Evolutionary conservation across 2,888 invertebrate genomes (phyloP).

Genomic region (Hedychridium roseum): DNA sequence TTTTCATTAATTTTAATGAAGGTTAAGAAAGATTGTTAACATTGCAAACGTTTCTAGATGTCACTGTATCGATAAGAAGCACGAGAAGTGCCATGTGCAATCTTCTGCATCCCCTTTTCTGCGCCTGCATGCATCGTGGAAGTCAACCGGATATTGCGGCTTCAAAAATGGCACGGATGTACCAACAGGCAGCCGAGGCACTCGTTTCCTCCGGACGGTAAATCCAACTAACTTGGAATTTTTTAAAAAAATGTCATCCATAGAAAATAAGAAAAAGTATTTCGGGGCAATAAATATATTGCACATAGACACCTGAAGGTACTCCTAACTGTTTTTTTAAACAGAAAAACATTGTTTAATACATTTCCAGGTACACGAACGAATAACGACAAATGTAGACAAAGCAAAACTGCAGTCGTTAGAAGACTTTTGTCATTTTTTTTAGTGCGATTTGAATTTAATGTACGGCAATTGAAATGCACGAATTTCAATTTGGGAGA

Average conservation of each 20-base stretch:
- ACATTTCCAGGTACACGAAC: no score
- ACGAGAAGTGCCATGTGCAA: slow-evolving; percentile 72
- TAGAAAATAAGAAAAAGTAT: not conserved
- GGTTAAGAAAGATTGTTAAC: no score
- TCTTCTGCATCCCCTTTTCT: slow-evolving; percentile 77
- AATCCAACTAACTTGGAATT: no score
- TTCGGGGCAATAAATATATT: not conserved
- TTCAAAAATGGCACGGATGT: slow-evolving; percentile 71
- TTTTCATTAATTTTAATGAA: no score
- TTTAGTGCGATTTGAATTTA: no score
- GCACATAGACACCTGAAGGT: no score
- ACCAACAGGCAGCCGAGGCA: slow-evolving; percentile 73
- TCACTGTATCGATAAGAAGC: slow-evolving; percentile 75
- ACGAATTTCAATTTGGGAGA: no score
- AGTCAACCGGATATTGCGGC: slow-evolving; percentile 68
- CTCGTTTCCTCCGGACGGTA: slow-evolving; percentile 67
- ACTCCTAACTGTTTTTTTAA: no score
- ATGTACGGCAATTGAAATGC: no score
- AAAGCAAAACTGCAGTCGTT: not conserved
- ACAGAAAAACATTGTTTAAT: no score
- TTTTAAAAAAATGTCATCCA: no score
- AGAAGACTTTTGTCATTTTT: not conserved
- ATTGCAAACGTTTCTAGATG: slow-evolving; percentile 70
- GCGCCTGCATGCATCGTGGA: slow-evolving; percentile 75
- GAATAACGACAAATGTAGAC: no score